Evolutionary conservation across 2,113 vertebrate species (phyloP).

Genomic region (Ibidorhyncha struthersii): DNA sequence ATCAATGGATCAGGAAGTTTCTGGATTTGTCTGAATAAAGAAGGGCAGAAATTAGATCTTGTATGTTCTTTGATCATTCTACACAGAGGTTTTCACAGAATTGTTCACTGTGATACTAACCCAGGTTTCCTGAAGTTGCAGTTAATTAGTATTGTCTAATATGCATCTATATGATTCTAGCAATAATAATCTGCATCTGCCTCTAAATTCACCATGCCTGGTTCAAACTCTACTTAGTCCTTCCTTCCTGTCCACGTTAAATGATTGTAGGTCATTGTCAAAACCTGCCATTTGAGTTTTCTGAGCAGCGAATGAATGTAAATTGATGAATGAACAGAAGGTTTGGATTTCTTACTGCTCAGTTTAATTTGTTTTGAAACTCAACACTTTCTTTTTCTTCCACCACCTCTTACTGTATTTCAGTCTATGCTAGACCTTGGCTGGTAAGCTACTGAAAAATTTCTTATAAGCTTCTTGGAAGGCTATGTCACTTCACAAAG

Average conservation of each 20-base stretch:
- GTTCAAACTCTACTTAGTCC: neutral
- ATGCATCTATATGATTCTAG: neutral
- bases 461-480: neutral
- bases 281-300: neutral
- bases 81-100: neutral
- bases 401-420: neutral
- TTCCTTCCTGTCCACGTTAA: neutral
- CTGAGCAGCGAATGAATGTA: neutral
- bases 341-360: neutral
- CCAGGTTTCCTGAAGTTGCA: neutral
- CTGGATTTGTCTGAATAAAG: neutral
- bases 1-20: neutral
- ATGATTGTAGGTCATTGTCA: neutral
- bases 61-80: neutral
- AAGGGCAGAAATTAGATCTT: neutral
- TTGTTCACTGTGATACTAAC: neutral
- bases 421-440: neutral
- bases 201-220: neutral
- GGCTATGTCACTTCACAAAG: neutral
- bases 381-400: neutral
- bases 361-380: neutral
- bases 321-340: neutral
- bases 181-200: neutral
- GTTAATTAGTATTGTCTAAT: neutral
- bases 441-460: neutral